phyloP scores from a whole-genome alignment of 1,140 invertebrate genomes.

The Megalopta genalis region DNA sequence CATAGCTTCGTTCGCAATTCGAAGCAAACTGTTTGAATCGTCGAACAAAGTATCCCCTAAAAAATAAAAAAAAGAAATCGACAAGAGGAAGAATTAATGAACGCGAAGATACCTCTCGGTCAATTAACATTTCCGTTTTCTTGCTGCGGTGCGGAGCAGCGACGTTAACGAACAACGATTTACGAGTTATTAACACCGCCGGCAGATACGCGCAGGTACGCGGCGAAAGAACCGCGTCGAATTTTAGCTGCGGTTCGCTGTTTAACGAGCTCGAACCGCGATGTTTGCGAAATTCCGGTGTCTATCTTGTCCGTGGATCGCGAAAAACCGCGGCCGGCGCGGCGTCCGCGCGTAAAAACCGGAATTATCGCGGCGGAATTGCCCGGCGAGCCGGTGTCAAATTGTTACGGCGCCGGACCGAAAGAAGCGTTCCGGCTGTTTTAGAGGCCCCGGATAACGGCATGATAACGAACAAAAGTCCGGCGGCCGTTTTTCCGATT shows the following conservation, averaged over 20 bases:
- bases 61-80: too few species aligned
- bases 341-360: neutral
- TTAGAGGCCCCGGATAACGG: too few species aligned
- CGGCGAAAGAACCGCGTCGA: neutral
- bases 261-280: neutral
- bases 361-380: slow-evolving; percentile 11
- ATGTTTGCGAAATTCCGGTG: neutral
- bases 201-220: neutral
- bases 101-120: too few species aligned
- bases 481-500: neutral
- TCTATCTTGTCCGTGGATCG: neutral
- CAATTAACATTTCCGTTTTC: too few species aligned
- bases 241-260: neutral
- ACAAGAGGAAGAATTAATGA: too few species aligned
- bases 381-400: neutral
- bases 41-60: too few species aligned
- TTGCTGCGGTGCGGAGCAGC: too few species aligned
- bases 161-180: neutral
- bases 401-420: neutral
- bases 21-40: too few species aligned
- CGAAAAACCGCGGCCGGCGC: neutral
- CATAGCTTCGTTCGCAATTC: too few species aligned
- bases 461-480: slow-evolving; percentile 8
- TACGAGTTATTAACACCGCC: neutral
- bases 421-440: too few species aligned